phyloP scores from a whole-genome alignment of 2,888 invertebrate genomes.

The Tetranychus truncatus region DNA sequence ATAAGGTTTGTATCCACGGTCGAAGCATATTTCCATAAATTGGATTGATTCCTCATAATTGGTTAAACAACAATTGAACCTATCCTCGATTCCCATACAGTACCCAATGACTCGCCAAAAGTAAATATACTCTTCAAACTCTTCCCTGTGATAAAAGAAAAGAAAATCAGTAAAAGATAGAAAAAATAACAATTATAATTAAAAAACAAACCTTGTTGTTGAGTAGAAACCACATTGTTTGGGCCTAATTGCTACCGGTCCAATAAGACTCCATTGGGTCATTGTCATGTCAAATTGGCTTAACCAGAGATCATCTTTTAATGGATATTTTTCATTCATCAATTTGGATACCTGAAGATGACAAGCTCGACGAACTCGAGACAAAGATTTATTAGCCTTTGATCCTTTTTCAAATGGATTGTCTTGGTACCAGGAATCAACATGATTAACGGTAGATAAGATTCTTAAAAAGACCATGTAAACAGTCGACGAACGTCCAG shows the following conservation, averaged over 20 bases:
- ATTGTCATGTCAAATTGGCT: slow-evolving; percentile 66
- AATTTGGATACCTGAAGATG: slow-evolving; percentile 18
- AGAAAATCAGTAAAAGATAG: background rate
- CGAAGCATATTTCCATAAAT: slow-evolving; percentile 19
- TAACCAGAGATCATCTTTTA: slow-evolving; percentile 34
- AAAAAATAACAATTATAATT: background rate
- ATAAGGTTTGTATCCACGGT: slow-evolving; percentile 19
- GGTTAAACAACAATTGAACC: slow-evolving; percentile 23
- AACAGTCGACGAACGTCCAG: slow-evolving; percentile 16
- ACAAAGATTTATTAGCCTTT: slow-evolving; percentile 17
- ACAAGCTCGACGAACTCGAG: slow-evolving; percentile 17
- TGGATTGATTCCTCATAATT: slow-evolving; percentile 19
- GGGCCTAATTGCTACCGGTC: slow-evolving; percentile 38
- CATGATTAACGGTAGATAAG: slow-evolving; percentile 18
- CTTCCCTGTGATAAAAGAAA: slow-evolving; percentile 34
- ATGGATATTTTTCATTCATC: slow-evolving; percentile 21
- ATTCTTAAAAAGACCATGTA: slow-evolving; percentile 18
- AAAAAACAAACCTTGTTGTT: slow-evolving; percentile 4
- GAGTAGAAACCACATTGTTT: slow-evolving; percentile 19
- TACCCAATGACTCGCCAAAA: slow-evolving; percentile 66
- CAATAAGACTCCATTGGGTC: slow-evolving; percentile 76
- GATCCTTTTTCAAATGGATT: slow-evolving; percentile 19
- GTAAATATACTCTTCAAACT: slow-evolving; percentile 56
- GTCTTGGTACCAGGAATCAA: slow-evolving; percentile 19
- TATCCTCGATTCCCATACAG: slow-evolving; percentile 60